Evolutionary conservation across 2,888 invertebrate genomes (phyloP).

Genomic region (Plebejus anna): DNA sequence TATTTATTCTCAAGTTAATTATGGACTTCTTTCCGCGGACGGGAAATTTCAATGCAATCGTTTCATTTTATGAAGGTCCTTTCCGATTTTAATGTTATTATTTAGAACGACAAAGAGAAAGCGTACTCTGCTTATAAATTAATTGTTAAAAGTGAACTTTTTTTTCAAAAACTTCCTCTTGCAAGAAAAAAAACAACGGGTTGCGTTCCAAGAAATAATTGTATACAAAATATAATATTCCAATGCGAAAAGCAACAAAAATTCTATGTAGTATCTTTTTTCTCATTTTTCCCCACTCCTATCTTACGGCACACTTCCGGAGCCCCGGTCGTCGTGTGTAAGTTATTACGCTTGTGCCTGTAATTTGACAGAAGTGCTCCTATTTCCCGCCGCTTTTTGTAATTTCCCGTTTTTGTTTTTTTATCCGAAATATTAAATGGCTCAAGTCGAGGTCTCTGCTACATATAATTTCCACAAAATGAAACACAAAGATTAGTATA

Average conservation of each 20-base stretch:
- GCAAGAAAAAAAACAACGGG: no score
- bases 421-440: background rate
- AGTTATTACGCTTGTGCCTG: background rate
- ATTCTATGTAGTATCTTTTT: background rate
- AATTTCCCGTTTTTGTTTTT: background rate
- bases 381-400: background rate
- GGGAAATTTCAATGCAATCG: background rate
- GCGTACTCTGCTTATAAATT: no score
- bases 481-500: no score
- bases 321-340: background rate
- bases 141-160: no score
- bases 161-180: no score
- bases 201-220: no score
- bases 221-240: no score
- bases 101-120: background rate
- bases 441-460: background rate
- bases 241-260: no score
- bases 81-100: background rate
- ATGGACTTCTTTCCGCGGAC: background rate
- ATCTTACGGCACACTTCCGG: background rate
- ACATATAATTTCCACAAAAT: no score
- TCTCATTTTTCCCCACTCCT: background rate
- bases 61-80: background rate
- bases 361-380: slow-evolving; percentile 2
- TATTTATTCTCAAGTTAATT: slow-evolving; percentile 14